phyloP scores from a whole-genome alignment of 1,140 invertebrate species.

The Drusus annulatus region DNA sequence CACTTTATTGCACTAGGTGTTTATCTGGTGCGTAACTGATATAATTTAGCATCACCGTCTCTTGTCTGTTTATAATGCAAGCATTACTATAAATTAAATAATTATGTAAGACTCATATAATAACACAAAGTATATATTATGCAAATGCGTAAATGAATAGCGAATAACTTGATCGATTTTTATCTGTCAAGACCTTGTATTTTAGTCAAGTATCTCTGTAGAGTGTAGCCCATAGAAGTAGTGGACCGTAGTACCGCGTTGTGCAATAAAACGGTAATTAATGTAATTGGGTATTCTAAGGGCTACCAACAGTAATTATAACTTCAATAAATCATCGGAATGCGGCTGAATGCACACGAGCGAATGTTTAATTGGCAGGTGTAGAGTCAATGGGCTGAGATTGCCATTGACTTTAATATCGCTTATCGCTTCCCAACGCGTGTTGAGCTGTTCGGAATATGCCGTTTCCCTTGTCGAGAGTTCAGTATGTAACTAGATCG shows the following conservation, averaged over 20 bases:
- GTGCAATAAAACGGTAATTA: background rate
- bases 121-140: too few relatives aligned
- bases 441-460: conserved; percentile 1
- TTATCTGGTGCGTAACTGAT: too few relatives aligned
- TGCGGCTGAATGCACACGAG: conserved; percentile 11
- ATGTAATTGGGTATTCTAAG: background rate
- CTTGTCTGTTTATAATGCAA: too few relatives aligned
- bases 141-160: too few relatives aligned
- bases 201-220: background rate
- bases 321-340: background rate
- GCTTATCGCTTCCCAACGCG: conserved; percentile 18
- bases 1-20: too few relatives aligned
- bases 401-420: conserved; percentile 30
- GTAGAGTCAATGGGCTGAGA: background rate
- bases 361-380: background rate
- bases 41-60: too few relatives aligned
- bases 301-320: conserved; percentile 15
- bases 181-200: background rate
- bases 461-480: too few relatives aligned
- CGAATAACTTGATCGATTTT: too few relatives aligned
- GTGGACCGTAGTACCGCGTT: conserved; percentile 1
- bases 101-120: too few relatives aligned
- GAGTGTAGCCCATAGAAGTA: background rate
- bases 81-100: too few relatives aligned
- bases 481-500: conserved; percentile 35